Base-by-base conservation (phyloP, 2,888 invertebrate genomes). In the Electrophaes corylata region DNA sequence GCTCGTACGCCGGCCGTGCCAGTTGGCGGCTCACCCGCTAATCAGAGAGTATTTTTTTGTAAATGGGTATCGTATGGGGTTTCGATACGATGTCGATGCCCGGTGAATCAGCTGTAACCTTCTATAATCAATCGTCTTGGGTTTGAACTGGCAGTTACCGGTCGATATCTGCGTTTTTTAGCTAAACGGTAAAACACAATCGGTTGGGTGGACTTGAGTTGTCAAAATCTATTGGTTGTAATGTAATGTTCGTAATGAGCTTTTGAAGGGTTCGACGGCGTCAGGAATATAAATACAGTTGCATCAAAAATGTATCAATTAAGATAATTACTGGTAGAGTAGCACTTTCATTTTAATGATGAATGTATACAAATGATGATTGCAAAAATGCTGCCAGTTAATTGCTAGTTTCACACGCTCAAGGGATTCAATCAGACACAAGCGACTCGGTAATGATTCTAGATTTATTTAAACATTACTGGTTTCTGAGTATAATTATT, bases 11-110 rank as follows among this genome's bases (percentile, higher is more conserved):
- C 71, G 65, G 60, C 70, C 62, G 75, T 88, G 90, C 90, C 90
- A 90, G 86, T 83, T 90, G 89, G 91, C 90, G 73, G 67, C 67
- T 67, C 69, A 54, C 66, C 72, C 79, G 81, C 82, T 86, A 84
- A 87, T 88, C 84, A 84, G 81, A 65, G 71, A 72, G 31, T 23
- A 51, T 48, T 56, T 60, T 37, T 55, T 55, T 51, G 55, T 55
- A 49, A 55, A 29, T 46, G 47, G 46, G 46, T 54, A 47, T 31
- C 55, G 47, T 67, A 72, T 67, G 71, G 71, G 75, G 76, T 80
- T 76, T 81, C 73, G 70, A 67, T 66, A 64, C 65, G 64, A 66
- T 65, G 62, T 62, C 60, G 62, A 59, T 64, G 57, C 60, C 56
- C 56, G 68, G 68, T 67, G 69, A 66, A 51, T 57, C 41, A 58